Conservation (phyloP, 1,140 invertebrate species). For the Elysia chlorotica region DNA sequence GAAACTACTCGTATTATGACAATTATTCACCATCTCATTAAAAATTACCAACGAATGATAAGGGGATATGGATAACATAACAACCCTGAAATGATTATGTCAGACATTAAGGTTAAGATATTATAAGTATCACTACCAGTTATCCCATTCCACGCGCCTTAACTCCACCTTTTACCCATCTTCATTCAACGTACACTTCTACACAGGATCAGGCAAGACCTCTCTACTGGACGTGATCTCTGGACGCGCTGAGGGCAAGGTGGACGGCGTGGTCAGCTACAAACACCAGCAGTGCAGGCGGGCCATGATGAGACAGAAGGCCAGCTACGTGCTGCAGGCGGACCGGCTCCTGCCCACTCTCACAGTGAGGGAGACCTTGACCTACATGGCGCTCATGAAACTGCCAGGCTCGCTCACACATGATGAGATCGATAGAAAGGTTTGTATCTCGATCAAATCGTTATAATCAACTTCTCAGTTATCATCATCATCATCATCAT, state of each 20-base stretch:
- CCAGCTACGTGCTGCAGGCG: constrained; percentile 39
- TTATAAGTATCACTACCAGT: not conserved
- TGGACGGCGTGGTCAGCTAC: constrained; percentile 33
- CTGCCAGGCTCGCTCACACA: constrained; percentile 19
- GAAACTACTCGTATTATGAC: no score
- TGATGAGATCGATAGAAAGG: constrained; percentile 2
- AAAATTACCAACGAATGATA: not conserved
- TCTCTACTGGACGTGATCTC: constrained; percentile 43
- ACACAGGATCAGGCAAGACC: constrained; percentile 42
- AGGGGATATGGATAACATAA: not conserved
- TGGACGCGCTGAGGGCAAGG: constrained; percentile 27
- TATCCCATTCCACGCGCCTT: not conserved
- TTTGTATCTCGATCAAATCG: no score
- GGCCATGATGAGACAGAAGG: constrained; percentile 27
- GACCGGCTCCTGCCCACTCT: constrained; percentile 45
- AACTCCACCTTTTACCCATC: not conserved
- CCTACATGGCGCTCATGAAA: constrained; percentile 41
- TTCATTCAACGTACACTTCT: no score
- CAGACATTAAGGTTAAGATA: no score
- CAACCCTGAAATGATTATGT: not conserved
- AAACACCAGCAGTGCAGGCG: constrained; percentile 24
- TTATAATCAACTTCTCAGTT: no score
- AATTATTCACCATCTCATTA: no score
- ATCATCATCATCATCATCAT: no score
- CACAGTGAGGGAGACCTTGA: constrained; percentile 43